These are phyloP conservation scores for Cotesia typhae DNA, from an alignment of 1,140 invertebrate species.

Conservation along the genomic window DNA sequence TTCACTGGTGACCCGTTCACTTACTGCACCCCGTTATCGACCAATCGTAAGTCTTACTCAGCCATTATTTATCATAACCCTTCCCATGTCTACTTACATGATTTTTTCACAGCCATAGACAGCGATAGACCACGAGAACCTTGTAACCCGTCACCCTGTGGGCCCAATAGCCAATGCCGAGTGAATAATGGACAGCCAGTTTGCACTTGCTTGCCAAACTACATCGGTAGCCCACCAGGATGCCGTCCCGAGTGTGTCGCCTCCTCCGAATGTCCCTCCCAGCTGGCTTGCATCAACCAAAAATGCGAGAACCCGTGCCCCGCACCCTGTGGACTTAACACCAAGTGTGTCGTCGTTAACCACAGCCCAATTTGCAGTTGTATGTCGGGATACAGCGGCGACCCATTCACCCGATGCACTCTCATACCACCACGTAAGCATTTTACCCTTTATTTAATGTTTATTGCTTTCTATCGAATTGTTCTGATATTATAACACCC, in stretches of 20 bases:
- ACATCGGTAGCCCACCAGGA: conserved; percentile 65
- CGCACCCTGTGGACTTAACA: conserved; percentile 62
- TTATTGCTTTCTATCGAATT: not conserved
- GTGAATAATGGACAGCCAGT: conserved; percentile 64
- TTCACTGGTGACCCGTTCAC: conserved; percentile 72
- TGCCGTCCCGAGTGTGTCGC: conserved; percentile 67
- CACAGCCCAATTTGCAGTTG: conserved; percentile 71
- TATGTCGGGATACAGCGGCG: conserved; percentile 64
- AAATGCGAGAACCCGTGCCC: conserved; percentile 69
- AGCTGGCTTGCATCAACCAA: conserved; percentile 64
- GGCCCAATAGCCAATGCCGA: conserved; percentile 67
- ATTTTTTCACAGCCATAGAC: conserved; percentile 40
- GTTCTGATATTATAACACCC: not conserved
- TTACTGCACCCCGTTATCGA: conserved; percentile 49
- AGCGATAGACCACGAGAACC: conserved; percentile 57
- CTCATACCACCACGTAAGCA: conserved; percentile 63
- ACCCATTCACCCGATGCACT: conserved; percentile 68
- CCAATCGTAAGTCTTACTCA: conserved; percentile 43
- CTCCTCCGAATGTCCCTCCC: conserved; percentile 63
- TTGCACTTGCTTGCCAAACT: conserved; percentile 65
- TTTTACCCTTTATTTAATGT: not conserved
- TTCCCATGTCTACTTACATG: conserved; percentile 1
- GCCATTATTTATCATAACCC: not conserved
- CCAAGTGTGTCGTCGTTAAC: conserved; percentile 67
- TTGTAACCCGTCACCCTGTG: conserved; percentile 68